Evolutionary conservation across 2,888 invertebrate genomes (phyloP).

Genomic region (Harmothoe impar): DNA sequence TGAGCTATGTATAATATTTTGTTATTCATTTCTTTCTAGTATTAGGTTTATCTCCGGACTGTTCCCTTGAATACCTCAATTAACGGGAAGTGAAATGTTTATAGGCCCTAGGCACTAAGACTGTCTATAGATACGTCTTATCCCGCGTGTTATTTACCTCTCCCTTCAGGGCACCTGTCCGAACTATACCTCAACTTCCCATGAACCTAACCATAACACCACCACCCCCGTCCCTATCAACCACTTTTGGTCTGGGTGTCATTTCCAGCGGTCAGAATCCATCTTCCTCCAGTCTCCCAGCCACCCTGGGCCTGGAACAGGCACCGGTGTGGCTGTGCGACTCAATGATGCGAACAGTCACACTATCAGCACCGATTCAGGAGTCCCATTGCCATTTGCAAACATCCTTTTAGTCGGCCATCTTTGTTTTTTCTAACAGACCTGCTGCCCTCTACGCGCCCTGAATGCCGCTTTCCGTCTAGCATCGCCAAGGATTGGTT

Average conservation of each 20-base stretch:
- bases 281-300: background rate
- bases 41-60: too few species aligned
- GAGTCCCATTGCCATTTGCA: background rate
- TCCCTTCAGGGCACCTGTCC: too few species aligned
- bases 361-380: background rate
- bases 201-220: background rate
- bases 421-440: conserved; percentile 59
- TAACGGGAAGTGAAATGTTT: too few species aligned
- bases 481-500: conserved; percentile 53
- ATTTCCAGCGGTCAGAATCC: background rate
- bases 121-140: too few species aligned
- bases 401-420: background rate
- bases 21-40: too few species aligned
- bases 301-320: background rate
- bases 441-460: conserved; percentile 56
- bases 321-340: background rate
- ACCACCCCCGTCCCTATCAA: background rate
- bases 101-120: too few species aligned
- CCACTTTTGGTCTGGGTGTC: background rate
- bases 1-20: too few species aligned
- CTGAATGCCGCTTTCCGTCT: conserved; percentile 62
- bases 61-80: too few species aligned
- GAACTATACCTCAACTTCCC: background rate
- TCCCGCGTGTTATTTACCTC: too few species aligned
- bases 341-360: background rate